These are phyloP conservation scores for Acrocephalus arundinaceus DNA, from an alignment of 2,113 vertebrate genomes.

Conservation along the genomic window DNA sequence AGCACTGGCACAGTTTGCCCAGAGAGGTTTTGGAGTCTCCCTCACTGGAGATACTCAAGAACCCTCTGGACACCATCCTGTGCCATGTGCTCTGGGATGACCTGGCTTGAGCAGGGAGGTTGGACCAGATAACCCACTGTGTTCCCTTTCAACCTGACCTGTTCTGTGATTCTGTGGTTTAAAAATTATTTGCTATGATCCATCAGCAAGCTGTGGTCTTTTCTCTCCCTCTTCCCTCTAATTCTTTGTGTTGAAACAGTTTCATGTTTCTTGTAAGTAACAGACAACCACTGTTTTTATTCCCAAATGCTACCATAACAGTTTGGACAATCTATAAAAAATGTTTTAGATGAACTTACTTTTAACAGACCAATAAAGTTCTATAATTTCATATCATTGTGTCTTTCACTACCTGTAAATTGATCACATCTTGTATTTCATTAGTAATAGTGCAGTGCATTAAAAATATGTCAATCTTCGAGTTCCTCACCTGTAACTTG, in stretches of 20 bases:
- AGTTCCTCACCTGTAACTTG: background rate
- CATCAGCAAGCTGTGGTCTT: constrained; percentile 16
- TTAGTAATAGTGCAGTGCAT: background rate
- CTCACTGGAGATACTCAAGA: background rate
- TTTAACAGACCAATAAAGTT: constrained; percentile 76
- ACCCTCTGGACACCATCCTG: background rate
- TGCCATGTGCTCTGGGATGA: background rate
- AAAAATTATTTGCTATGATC: constrained; percentile 30
- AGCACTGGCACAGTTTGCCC: background rate
- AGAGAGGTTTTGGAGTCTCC: background rate
- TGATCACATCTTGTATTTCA: background rate
- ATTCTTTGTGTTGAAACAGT: background rate
- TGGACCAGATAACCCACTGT: background rate
- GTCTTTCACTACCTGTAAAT: constrained; percentile 53
- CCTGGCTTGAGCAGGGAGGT: background rate
- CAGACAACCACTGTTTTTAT: constrained; percentile 49
- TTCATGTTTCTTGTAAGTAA: constrained; percentile 57
- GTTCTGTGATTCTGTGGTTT: background rate
- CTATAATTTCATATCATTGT: constrained; percentile 55
- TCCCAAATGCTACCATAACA: constrained; percentile 47
- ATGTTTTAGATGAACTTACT: constrained; percentile 53
- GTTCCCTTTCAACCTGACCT: background rate
- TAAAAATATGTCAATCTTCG: background rate
- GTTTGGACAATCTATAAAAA: constrained; percentile 28
- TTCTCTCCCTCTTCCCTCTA: background rate